A percentile compares a stretch with the other conserved stretches of the same genome.
These are phyloP conservation scores for Cygnus buccinator DNA, from an alignment of 2,113 vertebrate species.

Conservation along the genomic window DNA sequence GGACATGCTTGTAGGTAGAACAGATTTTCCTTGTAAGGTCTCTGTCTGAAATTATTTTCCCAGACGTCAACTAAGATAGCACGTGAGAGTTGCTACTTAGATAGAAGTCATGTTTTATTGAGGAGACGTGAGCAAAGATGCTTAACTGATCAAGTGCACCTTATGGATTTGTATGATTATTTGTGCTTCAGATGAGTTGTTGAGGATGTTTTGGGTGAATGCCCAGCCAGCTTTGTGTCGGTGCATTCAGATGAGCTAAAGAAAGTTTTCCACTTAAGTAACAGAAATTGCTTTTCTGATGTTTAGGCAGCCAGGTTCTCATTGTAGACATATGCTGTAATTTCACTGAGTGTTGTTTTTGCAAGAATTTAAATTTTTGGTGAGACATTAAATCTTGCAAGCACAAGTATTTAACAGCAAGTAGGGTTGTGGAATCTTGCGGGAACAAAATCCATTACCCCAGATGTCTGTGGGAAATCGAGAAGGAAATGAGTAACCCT, in stretches of 20 bases:
- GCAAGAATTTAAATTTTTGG: background rate
- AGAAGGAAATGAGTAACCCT: background rate
- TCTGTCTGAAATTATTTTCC: background rate
- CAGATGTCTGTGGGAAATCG: background rate
- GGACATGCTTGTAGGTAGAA: background rate
- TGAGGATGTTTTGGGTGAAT: background rate
- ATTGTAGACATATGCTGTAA: background rate
- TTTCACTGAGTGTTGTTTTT: background rate
- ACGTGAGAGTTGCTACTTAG: background rate
- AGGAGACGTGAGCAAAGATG: background rate
- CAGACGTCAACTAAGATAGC: background rate
- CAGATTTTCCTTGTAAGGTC: background rate
- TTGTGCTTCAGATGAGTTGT: background rate
- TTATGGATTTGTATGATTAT: background rate
- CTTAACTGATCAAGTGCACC: background rate
- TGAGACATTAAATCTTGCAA: background rate
- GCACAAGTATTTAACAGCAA: background rate
- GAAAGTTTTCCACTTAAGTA: background rate
- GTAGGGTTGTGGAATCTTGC: background rate
- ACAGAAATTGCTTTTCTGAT: background rate
- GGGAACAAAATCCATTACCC: background rate
- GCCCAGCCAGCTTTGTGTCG: background rate
- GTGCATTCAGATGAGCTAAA: background rate
- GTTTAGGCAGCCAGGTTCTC: background rate
- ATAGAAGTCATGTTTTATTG: background rate